These are phyloP conservation scores for Aplocera efformata DNA, from an alignment of 2,888 invertebrate species.

Conservation along the genomic window DNA sequence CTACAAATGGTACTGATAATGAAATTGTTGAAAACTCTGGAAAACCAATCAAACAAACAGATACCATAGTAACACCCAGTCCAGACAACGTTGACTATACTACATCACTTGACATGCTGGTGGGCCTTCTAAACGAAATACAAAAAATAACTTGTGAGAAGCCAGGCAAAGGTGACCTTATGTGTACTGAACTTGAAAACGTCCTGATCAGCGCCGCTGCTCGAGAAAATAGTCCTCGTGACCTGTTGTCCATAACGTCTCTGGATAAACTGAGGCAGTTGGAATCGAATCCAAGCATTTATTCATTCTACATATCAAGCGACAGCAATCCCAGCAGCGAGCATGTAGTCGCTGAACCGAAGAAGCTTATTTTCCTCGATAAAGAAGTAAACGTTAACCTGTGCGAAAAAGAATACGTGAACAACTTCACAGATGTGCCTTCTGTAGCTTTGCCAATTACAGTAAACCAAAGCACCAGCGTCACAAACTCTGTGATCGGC, in stretches of 20 bases:
- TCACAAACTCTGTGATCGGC: constrained; percentile 40
- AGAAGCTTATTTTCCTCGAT: constrained; percentile 36
- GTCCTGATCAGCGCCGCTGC: constrained; percentile 37
- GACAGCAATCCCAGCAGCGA: constrained; percentile 12
- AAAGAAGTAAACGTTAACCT: constrained; percentile 52
- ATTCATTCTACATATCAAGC: constrained; percentile 44
- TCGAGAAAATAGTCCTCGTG: constrained; percentile 29
- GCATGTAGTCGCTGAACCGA: constrained; percentile 2
- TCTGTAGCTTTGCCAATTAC: constrained; percentile 39
- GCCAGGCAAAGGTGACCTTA: constrained; percentile 24
- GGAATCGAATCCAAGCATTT: constrained; percentile 45
- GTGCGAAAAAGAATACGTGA: constrained; percentile 33
- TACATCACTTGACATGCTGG: constrained; percentile 62
- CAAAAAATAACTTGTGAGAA: constrained; percentile 61
- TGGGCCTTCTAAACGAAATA: constrained; percentile 66
- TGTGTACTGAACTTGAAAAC: constrained; percentile 37
- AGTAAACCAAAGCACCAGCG: constrained; percentile 36
- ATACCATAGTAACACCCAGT: neutral
- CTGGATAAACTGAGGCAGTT: constrained; percentile 45
- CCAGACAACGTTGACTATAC: constrained; percentile 43
- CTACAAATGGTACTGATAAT: no score
- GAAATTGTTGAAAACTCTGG: neutral
- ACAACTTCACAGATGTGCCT: constrained; percentile 47
- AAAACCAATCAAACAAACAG: neutral
- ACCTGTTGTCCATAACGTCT: constrained; percentile 45